A percentile compares a stretch with the other conserved stretches of the same genome.
These are phyloP conservation scores for Clarias platycephalus DNA, from an alignment of 2,797 vertebrate species.

Conservation along the genomic window DNA sequence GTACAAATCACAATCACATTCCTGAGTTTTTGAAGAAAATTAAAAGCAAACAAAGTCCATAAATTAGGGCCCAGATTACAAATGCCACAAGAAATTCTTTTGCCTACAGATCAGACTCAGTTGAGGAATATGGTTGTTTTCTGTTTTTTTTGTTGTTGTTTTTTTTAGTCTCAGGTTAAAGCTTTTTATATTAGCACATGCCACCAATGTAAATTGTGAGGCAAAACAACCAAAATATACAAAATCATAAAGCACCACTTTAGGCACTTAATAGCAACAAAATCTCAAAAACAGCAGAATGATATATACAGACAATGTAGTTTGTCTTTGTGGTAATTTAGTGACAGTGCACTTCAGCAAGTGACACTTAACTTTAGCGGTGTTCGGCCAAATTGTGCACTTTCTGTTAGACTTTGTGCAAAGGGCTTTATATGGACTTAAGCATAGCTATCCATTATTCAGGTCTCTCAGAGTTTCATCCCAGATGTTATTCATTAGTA, in stretches of 20 bases:
- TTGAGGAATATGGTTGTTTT: slow-evolving; percentile 89
- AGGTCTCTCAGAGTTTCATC: slow-evolving; percentile 78
- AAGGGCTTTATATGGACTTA: slow-evolving; percentile 77
- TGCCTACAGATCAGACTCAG: slow-evolving; percentile 84
- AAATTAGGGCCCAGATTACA: slow-evolving; percentile 90
- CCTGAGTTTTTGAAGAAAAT: slow-evolving; percentile 91
- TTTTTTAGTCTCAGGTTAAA: slow-evolving; percentile 92
- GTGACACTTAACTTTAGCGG: slow-evolving; percentile 78
- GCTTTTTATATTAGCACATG: slow-evolving; percentile 98
- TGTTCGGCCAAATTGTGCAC: slow-evolving; percentile 78
- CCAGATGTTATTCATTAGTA: slow-evolving; percentile 71
- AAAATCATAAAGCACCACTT: slow-evolving; percentile 96
- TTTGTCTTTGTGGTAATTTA: slow-evolving; percentile 81
- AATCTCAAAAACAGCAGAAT: slow-evolving; percentile 98
- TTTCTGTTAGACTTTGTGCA: slow-evolving; percentile 78
- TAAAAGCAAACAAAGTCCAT: slow-evolving; percentile 83
- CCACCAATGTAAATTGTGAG: slow-evolving; percentile 96
- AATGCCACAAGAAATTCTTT: slow-evolving; percentile 79
- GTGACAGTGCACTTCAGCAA: slow-evolving; percentile 77
- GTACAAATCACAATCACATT: slow-evolving; percentile 96
- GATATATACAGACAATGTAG: slow-evolving; percentile 82
- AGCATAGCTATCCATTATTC: slow-evolving; percentile 79
- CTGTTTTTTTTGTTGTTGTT: neutral
- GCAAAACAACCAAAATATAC: slow-evolving; percentile 88
- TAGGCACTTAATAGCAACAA: slow-evolving; percentile 99